Evolutionary conservation across 2,888 invertebrate species (phyloP).

Genomic region (Drosophila subsilvestris): DNA sequence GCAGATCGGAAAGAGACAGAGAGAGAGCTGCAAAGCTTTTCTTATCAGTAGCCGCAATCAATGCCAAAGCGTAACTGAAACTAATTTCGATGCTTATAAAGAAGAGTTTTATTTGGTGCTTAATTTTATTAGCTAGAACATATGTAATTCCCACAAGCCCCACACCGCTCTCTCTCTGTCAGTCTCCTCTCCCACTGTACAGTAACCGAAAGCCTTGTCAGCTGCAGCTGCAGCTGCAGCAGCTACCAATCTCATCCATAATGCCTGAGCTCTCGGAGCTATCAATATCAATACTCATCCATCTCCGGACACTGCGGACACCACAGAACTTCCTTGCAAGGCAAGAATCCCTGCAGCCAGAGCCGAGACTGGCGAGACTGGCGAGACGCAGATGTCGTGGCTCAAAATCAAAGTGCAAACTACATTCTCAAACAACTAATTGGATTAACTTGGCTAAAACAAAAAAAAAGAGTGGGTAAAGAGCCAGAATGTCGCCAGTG

Average conservation of each 20-base stretch:
- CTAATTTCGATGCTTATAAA: neutral
- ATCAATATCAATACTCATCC: constrained; percentile 38
- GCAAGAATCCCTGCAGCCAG: neutral
- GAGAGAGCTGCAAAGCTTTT: neutral
- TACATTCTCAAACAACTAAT: constrained; percentile 60
- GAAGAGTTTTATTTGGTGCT: neutral
- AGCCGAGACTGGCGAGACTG: constrained; percentile 1
- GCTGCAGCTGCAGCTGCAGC: neutral
- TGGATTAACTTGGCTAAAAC: constrained; percentile 73
- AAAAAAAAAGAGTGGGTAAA: constrained; percentile 34
- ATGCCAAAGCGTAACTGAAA: neutral
- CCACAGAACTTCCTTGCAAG: neutral
- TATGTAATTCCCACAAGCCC: too few relatives aligned
- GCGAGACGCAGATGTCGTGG: constrained; percentile 43
- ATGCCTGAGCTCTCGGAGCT: constrained; percentile 6
- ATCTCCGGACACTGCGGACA: constrained; percentile 11
- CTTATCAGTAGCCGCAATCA: neutral
- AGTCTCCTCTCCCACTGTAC: too few relatives aligned
- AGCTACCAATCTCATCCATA: constrained; percentile 7
- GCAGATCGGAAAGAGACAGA: neutral
- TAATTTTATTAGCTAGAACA: neutral
- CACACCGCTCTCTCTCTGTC: too few relatives aligned
- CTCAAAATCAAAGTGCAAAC: constrained; percentile 49
- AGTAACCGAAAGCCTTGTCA: neutral
- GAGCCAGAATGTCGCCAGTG: constrained; percentile 54